Base-by-base conservation (phyloP, 2,797 vertebrate species). In the Gadopsis bispinosus region DNA sequence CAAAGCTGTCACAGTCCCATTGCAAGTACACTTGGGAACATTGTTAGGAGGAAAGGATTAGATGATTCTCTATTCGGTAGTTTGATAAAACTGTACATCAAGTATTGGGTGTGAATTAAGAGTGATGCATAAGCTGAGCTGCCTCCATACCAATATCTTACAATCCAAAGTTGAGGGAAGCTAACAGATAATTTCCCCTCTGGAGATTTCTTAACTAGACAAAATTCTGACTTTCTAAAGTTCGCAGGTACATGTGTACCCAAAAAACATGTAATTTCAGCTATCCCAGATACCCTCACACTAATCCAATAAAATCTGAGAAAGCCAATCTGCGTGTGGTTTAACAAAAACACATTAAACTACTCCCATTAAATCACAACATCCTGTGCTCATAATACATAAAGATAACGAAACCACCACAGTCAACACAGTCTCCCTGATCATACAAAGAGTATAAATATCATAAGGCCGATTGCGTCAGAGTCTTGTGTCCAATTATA, bases 1-100 rank as follows among this genome's bases (percentile, higher is more conserved):
- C 60, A 82, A 69, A 84, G 68, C 37, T 50, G 65, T 77, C 48
- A 48, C 61, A 13, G 48, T 58, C 56, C 29, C 45, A 78, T 78
- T 77, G 75, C 45, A 54, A 51, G 66, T 43, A 51, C 55, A 58
- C 75, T 59, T 72, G 71, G 63, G 59, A 79, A 71, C 70, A 56
- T 45, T 73, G 35, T 79, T 55, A 22, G 55, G 47, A 67, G 50
- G 67, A 22, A 37, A 73, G 10, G 26, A 69, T 76, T 33, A 51
- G 13, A 41, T 48, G 29, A 58, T 62, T 74, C 22, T 64, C 5
- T 53, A 22, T 75, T 73, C 16, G 0, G 55, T 66, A 41, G 74
- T 48, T 81, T 54, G 29, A 35, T 31, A n/a, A 69, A 73, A 83
- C 55, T 1, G 0, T 9, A 58, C 12, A 56, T 14, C 8, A 47